Evolutionary conservation across 2,888 invertebrate species (phyloP).

Genomic region (Lamellibrachia satsuma): DNA sequence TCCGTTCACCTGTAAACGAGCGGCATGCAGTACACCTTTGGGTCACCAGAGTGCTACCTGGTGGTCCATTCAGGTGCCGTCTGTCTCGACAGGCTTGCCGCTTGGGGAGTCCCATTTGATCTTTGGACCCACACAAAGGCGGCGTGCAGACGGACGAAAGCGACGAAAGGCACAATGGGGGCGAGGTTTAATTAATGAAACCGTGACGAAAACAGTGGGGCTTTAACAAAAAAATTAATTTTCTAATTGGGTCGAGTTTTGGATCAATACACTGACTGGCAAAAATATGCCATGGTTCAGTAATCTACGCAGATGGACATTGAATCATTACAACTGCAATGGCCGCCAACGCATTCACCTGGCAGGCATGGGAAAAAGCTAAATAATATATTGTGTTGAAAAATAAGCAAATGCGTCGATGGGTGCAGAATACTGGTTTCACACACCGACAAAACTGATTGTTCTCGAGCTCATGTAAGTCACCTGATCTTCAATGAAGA

Average conservation of each 20-base stretch:
- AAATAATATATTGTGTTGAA: neutral
- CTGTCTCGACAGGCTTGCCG: neutral
- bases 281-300: conserved; percentile 17
- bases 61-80: neutral
- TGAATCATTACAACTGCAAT: neutral
- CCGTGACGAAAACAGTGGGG: neutral
- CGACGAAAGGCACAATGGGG: neutral
- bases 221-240: neutral
- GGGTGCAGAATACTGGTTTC: neutral
- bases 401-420: neutral
- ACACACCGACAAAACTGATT: neutral
- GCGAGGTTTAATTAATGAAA: neutral
- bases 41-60: neutral
- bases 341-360: neutral
- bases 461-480: neutral
- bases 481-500: neutral
- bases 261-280: neutral
- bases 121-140: neutral
- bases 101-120: neutral
- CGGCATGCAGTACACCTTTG: neutral
- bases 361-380: neutral
- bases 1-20: neutral
- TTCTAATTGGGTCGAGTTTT: neutral
- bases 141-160: neutral
- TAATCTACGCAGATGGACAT: neutral